Evolutionary conservation across 2,888 invertebrate species (phyloP), one percentile per base, ranked within the genome.

Genomic region (Papilio demoleus): DNA sequence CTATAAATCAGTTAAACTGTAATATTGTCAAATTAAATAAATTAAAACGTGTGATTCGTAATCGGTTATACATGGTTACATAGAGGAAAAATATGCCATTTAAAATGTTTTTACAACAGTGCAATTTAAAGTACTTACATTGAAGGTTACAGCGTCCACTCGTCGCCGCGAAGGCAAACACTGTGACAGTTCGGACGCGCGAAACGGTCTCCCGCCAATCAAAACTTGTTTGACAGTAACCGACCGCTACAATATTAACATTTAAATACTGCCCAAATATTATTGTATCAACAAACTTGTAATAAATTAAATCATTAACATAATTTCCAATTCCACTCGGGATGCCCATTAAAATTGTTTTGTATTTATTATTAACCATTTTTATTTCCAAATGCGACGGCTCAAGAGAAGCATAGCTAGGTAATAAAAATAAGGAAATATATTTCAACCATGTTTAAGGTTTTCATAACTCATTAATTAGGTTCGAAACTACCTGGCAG

Each of bases 111-210:
- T 56, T 19, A 67, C 34, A 63, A 64, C 59, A 64, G 50, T 40
- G 8, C 42, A 42, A 69, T 42, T 61, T 65, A 66, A 53, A 62
- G 22, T 40, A 71, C 75, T 59, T 72, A 76, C 76, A 73, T 73
- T 45, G 50, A 68, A 40, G 42, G 56, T 42, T 61, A 53, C 67
- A 47, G 67, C 77, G 76, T 74, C 77, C 75, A 70, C 74, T 68
- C 72, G 59, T 70, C 71, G 53, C 68, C 72, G 70, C 71, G 74
- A 74, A 72, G 74, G 70, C 72, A 74, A 73, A 71, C 72, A 70
- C 72, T 72, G 70, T 74, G 75, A 73, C 68, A 73, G 62, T 67
- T 67, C 53, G 68, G 71, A 70, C 65, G 70, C 70, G 72, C 67
- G 67, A 72, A 65, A 60, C 66, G 66, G 36, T 70, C 72, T 72